A percentile compares a stretch with the other conserved stretches of the same genome.
Evolutionary conservation across 2,888 invertebrate genomes (phyloP).

Genomic region (Homarus gammarus): DNA sequence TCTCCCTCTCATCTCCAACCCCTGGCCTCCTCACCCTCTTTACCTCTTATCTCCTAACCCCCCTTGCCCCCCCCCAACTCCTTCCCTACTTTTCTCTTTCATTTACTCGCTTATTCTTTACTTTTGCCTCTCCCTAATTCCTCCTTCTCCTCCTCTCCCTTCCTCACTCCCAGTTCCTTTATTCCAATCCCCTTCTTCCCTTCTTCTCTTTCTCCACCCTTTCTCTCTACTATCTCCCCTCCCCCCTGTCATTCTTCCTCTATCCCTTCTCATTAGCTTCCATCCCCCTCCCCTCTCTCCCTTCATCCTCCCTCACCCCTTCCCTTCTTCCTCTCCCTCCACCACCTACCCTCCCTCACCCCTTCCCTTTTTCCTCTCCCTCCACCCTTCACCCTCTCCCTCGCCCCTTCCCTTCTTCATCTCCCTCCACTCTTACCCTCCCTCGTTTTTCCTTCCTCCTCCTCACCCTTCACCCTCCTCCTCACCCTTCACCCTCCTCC

Average conservation of each 20-base stretch:
- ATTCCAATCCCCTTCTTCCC: neutral
- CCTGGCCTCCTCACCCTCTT: conserved; percentile 7
- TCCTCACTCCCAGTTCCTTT: neutral
- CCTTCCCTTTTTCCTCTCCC: neutral
- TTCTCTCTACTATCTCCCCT: neutral
- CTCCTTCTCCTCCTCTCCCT: conserved; percentile 1
- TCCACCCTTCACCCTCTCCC: neutral
- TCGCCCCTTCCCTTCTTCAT: neutral
- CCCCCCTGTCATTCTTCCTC: neutral
- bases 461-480: neutral
- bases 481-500: neutral
- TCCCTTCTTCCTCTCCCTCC: no score
- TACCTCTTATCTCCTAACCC: neutral
- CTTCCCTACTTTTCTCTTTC: neutral
- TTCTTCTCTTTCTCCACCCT: neutral
- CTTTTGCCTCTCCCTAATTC: neutral
- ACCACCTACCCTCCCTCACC: neutral
- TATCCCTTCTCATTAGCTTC: neutral
- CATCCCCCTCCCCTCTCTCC: neutral
- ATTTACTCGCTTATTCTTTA: neutral
- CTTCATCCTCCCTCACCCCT: neutral
- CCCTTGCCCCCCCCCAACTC: neutral
- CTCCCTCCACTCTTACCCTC: neutral
- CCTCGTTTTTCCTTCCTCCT: neutral
- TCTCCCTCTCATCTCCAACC: neutral